Base-by-base conservation (phyloP, 2,797 vertebrate genomes). In the Distichodus sexfasciatus region DNA sequence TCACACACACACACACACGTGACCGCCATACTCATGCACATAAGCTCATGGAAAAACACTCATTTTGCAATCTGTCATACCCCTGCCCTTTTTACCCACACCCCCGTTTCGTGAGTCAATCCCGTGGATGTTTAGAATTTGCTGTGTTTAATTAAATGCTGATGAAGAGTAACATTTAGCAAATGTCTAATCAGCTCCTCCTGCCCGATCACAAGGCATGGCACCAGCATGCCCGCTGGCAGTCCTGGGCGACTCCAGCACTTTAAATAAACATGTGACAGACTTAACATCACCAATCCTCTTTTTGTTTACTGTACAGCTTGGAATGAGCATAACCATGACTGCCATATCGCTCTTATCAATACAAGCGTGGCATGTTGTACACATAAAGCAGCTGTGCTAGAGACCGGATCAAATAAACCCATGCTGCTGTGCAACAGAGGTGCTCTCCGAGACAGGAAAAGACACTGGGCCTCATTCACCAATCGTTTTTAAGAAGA, bases 361-460 rank as follows among this genome's bases (percentile, higher is more conserved):
- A 65, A 44, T 59, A 59, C 54, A 66, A 66, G 23, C 10, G 1
- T 43, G 53, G 35, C 26, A 66, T 46, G 60, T 40, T 74, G 33
- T 47, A 24, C 31, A 38, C 50, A 55, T 66, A 43, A 60, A 66
- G 41, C 26, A 66, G 51, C 11, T 36, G 47, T 58, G 58, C 55
- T 35, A 47, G 46, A 9, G 29, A 46, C 29, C 33, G 55, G 59
- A 64, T 65, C 60, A 71, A 57, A 33, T 51, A 57, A 48, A 71
- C 28, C 58, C 35, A 19, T 7, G 57, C 51, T 44, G 12, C 61
- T 38, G n/a, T 38, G n/a, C 53, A 50, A 41, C 31, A 44, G 35
- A 72, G 57, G 36, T 55, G 44, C 14, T 66, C 47, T 60, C n/a
- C n/a, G n/a, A n/a, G n/a, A n/a, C n/a, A n/a, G n/a, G n/a, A n/a